Percentiles rank a stretch among this genome's conserved stretches.
Evolutionary conservation across 2,113 vertebrate species (phyloP).

Genomic region (Eolophus roseicapilla): DNA sequence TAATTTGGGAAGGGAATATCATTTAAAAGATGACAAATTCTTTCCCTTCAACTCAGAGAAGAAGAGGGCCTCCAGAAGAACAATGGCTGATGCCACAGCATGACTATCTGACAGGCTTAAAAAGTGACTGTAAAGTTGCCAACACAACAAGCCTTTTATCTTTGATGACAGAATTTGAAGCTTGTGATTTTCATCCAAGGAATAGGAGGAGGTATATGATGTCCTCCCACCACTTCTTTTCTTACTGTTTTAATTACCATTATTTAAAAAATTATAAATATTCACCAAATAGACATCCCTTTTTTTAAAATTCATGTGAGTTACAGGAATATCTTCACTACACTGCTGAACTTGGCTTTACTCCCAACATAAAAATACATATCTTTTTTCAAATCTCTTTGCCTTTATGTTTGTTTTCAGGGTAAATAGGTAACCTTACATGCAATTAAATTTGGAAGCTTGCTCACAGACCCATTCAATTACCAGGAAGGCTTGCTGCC

Average conservation of each 20-base stretch:
- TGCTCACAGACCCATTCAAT: background rate
- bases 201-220: background rate
- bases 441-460: constrained; percentile 19
- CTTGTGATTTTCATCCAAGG: constrained; percentile 62
- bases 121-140: constrained; percentile 48
- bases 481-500: background rate
- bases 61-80: constrained; percentile 32
- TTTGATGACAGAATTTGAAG: constrained; percentile 48
- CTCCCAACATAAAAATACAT: constrained; percentile 14
- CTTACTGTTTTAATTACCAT: constrained; percentile 38
- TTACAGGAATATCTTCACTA: constrained; percentile 9
- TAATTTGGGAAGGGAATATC: constrained; percentile 38
- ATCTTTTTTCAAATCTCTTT: background rate
- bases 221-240: constrained; percentile 9
- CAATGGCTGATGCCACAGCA: constrained; percentile 48
- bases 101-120: constrained; percentile 59
- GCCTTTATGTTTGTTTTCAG: background rate
- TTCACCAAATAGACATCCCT: constrained; percentile 1
- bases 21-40: constrained; percentile 40
- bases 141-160: constrained; percentile 59
- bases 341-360: constrained; percentile 17
- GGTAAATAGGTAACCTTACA: background rate
- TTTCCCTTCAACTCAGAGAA: constrained; percentile 35
- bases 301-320: background rate
- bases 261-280: constrained; percentile 15